Base-by-base conservation (phyloP, 2,888 invertebrate genomes). In the Hemicrepidius hirtus region DNA sequence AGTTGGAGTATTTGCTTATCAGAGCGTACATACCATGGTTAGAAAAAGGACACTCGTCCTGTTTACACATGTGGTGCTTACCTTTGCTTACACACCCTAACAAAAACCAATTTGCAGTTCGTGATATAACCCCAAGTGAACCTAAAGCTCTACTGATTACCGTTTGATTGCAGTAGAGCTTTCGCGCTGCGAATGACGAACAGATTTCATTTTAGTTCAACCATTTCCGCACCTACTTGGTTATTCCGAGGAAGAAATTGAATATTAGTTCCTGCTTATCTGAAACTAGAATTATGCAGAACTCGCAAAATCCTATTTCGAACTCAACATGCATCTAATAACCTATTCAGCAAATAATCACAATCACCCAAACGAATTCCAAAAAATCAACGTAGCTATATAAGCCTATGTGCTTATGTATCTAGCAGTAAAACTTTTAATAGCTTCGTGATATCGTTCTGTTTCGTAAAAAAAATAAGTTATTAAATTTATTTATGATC, bases 31-130 rank as follows among this genome's bases (percentile, higher is more conserved):
- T 7, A 1, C 32, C 9, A 5, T 32, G 4, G 5, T 9, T 6
- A 32, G 9, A 32, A 32, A 32, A 24, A 24, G 24, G 3, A 24
- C 2, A 24, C 9, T 32, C 32, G 4, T 5, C 7, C 7, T 2
- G 32, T 32, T 32, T 40, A 46, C 20, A n/a, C 32, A 18, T 24
- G 24, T 46, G 9, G 21, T 24, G 10, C 24, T 53, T 28, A 28
- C 53, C 28, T 53, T 53, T 13, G 24, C 24, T 53, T 28, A 13
- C 7, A 7, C 6, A 21, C n/a, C 13, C 28, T 46, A 53, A 53
- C 53, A 20, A 21, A 20, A 49, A 49, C 32, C 53, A 53, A 53
- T 53, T 53, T 53, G 28, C 53, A 53, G 28, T 24, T 53, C 53
- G 53, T 28, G 13, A 53, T 53, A 32, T 32, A 32, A 53, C 44